Percentiles rank a stretch among this genome's conserved stretches.
Conservation (phyloP, 2,888 invertebrate genomes). For the Phymatocera aterrima region DNA sequence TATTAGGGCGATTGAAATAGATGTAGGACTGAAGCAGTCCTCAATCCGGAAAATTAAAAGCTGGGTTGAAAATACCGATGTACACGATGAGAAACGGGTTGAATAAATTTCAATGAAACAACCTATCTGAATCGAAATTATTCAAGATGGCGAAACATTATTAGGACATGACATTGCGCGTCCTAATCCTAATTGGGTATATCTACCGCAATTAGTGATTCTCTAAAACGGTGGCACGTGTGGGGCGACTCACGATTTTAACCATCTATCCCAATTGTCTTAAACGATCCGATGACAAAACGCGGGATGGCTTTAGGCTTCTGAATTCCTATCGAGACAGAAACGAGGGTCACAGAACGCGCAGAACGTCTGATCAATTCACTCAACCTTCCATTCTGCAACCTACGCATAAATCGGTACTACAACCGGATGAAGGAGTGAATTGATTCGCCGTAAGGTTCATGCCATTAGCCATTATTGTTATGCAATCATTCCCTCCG, state of each 20-base stretch:
- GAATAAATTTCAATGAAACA: neutral
- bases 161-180: neutral
- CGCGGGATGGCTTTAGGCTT: neutral
- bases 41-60: no score
- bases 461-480: neutral
- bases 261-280: neutral
- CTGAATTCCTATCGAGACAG: neutral
- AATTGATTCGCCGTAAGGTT: neutral
- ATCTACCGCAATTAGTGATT: neutral
- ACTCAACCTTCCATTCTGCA: neutral
- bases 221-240: conserved; percentile 1
- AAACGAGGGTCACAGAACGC: conserved; percentile 6
- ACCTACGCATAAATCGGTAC: neutral
- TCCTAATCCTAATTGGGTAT: neutral
- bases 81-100: no score
- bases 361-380: neutral
- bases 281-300: neutral
- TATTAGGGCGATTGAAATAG: no score
- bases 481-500: neutral
- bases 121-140: neutral
- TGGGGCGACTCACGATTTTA: neutral
- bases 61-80: neutral
- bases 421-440: neutral
- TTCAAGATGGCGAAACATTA: neutral
- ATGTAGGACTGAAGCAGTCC: no score